phyloP scores from a whole-genome alignment of 1,140 invertebrate species.

The Trypoxylus dichotomus region DNA sequence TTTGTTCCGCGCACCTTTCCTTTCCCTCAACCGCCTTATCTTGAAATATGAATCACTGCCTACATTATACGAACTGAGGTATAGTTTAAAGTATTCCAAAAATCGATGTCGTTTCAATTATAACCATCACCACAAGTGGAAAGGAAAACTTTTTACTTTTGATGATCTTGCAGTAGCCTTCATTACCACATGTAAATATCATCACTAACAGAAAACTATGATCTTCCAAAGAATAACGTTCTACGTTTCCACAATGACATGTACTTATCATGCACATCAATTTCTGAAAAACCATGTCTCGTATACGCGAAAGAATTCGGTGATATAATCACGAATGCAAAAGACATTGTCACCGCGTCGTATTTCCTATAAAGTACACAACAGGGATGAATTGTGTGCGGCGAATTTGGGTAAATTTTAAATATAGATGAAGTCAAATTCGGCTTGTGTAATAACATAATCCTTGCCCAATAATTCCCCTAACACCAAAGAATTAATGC shows the following conservation, averaged over 20 bases:
- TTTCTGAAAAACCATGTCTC: not conserved
- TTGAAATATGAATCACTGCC: no score
- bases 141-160: no score
- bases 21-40: no score
- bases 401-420: slow-evolving; percentile 18
- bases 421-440: slow-evolving; percentile 14
- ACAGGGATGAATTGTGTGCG: slow-evolving; percentile 10
- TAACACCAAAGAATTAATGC: slow-evolving; percentile 2
- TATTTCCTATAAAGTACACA: slow-evolving; percentile 8
- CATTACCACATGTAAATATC: not conserved
- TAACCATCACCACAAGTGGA: no score
- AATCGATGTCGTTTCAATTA: no score
- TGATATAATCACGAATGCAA: slow-evolving; percentile 17
- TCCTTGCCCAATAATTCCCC: slow-evolving; percentile 12
- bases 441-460: slow-evolving; percentile 7
- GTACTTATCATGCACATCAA: not conserved
- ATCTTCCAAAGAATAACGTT: not conserved
- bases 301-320: not conserved
- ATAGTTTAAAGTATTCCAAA: no score
- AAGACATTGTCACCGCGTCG: not conserved
- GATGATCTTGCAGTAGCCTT: no score
- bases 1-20: no score
- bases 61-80: no score
- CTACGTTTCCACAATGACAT: not conserved
- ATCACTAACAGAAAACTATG: not conserved